phyloP scores from a whole-genome alignment of 92 coral and sea anemone genomes.

The Zoanthus sociatus region DNA sequence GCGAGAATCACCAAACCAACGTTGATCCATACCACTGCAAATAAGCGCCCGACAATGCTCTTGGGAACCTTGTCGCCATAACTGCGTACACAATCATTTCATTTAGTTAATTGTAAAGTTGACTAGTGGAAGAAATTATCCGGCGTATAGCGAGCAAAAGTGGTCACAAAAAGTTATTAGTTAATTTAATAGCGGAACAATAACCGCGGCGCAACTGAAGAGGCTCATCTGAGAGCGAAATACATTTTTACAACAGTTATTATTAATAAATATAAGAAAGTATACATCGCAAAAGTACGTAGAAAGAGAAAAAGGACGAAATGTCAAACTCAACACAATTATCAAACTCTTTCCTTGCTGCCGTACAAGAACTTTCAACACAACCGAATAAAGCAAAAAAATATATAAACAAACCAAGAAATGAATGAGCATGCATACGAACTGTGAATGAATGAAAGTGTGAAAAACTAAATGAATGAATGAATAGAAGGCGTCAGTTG shows the following conservation, averaged over 20 bases:
- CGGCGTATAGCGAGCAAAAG: neutral
- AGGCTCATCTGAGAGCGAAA: neutral
- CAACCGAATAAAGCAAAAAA: no score
- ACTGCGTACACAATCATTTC: constrained; percentile 41
- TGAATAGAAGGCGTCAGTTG: neutral
- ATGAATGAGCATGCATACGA: neutral
- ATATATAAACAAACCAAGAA: neutral
- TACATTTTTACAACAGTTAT: no score
- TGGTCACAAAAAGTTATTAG: neutral
- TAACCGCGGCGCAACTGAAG: neutral
- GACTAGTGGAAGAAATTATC: neutral
- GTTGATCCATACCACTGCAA: constrained; percentile 96
- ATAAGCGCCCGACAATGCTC: constrained; percentile 82
- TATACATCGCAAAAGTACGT: no score
- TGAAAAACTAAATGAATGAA: neutral
- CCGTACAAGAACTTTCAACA: no score
- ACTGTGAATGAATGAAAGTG: neutral
- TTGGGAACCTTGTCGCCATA: constrained; percentile 97
- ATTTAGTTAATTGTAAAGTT: neutral
- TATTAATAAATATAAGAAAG: no score
- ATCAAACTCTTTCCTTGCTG: no score
- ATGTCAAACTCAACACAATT: no score
- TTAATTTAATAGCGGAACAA: neutral
- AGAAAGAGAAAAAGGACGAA: no score
- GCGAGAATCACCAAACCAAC: constrained; percentile 95